Percentiles rank a stretch among this genome's conserved stretches.
Conservation (phyloP, 2,888 invertebrate genomes). For the Sesia apiformis region DNA sequence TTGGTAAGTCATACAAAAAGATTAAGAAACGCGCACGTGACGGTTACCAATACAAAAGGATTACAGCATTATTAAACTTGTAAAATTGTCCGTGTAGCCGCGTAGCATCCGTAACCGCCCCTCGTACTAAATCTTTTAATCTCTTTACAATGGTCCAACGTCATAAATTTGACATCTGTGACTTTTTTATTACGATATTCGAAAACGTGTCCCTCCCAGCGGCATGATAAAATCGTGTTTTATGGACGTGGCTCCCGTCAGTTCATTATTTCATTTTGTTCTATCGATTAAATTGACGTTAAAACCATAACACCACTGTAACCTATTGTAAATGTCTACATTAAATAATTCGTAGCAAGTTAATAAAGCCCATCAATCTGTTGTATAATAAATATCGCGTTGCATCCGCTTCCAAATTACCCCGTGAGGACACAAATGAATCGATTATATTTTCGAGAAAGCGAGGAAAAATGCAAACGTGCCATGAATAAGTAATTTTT, state of each 20-base stretch:
- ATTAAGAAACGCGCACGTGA: slow-evolving; percentile 6
- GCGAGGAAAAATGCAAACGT: slow-evolving; percentile 46
- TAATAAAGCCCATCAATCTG: not conserved
- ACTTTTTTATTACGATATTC: slow-evolving; percentile 73
- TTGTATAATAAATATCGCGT: slow-evolving; percentile 13
- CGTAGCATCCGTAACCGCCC: slow-evolving; percentile 30
- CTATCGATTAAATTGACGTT: slow-evolving; percentile 55
- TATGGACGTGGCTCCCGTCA: slow-evolving; percentile 55
- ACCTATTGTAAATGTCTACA: not conserved
- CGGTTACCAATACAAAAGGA: slow-evolving; percentile 26
- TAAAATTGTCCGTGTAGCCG: slow-evolving; percentile 30
- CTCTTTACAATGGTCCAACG: slow-evolving; percentile 69
- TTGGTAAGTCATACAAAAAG: not conserved
- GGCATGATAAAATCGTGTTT: slow-evolving; percentile 72
- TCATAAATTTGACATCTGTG: slow-evolving; percentile 74
- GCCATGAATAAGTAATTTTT: slow-evolving; percentile 61
- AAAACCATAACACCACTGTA: slow-evolving; percentile 17
- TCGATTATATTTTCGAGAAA: slow-evolving; percentile 29
- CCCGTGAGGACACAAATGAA: slow-evolving; percentile 20
- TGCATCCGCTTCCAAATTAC: slow-evolving; percentile 21
- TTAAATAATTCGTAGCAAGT: not conserved
- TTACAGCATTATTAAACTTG: slow-evolving; percentile 42
- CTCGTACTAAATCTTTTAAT: slow-evolving; percentile 70
- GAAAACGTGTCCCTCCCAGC: slow-evolving; percentile 66
- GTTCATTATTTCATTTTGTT: slow-evolving; percentile 66